A percentile compares a stretch with the other conserved stretches of the same genome.
Conservation (phyloP, 2,113 vertebrate genomes). For the Chloroceryle aenea region DNA sequence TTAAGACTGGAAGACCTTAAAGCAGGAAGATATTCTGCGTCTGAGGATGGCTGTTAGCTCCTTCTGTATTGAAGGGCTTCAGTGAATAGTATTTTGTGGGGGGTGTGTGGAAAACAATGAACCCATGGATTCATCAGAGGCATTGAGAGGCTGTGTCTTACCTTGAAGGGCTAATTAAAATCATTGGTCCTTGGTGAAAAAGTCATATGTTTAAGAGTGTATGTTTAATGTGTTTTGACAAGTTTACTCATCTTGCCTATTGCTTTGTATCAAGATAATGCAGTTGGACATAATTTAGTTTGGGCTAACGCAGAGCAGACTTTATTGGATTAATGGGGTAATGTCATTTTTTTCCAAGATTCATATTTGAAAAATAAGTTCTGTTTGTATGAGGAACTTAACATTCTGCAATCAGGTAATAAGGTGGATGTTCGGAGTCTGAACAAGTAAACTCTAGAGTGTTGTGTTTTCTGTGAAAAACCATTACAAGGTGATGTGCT, state of each 20-base stretch:
- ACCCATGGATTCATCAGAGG: neutral
- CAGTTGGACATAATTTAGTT: neutral
- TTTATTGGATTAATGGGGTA: neutral
- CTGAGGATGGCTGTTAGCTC: neutral
- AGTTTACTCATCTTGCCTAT: neutral
- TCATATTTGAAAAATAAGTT: neutral
- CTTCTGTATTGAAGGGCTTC: neutral
- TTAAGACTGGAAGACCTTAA: neutral
- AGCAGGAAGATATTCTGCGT: neutral
- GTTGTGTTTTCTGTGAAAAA: neutral
- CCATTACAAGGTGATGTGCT: neutral
- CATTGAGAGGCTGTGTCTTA: neutral
- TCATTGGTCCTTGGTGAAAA: slow-evolving; percentile 36
- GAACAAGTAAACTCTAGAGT: neutral
- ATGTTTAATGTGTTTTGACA: neutral
- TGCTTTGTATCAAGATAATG: slow-evolving; percentile 7
- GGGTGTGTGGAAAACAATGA: neutral
- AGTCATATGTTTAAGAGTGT: slow-evolving; percentile 24
- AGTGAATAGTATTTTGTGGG: neutral
- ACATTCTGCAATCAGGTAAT: neutral
- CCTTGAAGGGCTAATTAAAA: neutral
- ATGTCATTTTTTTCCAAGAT: neutral
- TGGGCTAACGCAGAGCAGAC: neutral
- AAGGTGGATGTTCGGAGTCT: neutral
- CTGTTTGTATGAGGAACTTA: neutral